These are phyloP conservation scores for Euwallacea fornicatus DNA, from an alignment of 1,140 invertebrate species.

Conservation along the genomic window DNA sequence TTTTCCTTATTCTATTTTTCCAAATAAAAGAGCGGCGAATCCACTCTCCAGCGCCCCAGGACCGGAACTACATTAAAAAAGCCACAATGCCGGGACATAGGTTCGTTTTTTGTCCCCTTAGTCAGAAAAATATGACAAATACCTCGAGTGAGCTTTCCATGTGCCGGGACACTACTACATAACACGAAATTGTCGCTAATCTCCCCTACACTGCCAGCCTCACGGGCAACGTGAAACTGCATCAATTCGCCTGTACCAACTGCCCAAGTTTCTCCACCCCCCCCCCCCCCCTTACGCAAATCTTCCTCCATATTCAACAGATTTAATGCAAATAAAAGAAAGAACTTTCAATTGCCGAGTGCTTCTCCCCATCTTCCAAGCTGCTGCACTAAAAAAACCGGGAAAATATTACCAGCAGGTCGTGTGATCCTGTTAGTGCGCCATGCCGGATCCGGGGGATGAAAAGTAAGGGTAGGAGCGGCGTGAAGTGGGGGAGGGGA, in stretches of 20 bases:
- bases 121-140: conserved; percentile 32
- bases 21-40: conserved; percentile 3
- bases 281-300: no score
- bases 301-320: no score
- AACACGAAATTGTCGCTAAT: no score
- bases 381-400: conserved; percentile 42
- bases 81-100: conserved; percentile 27
- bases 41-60: conserved; percentile 7
- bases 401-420: conserved; percentile 52
- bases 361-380: conserved; percentile 12
- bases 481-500: conserved; percentile 22
- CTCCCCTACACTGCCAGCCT: no score
- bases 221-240: no score
- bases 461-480: conserved; percentile 29
- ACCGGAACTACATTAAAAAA: conserved; percentile 34
- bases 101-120: conserved; percentile 25
- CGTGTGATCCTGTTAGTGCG: conserved; percentile 50
- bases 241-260: no score
- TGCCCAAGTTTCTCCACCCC: no score
- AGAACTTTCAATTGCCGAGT: background rate
- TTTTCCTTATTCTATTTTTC: conserved; percentile 15
- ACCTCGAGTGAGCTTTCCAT: background rate
- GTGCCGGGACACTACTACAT: no score
- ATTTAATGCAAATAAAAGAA: no score
- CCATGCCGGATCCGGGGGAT: conserved; percentile 43